Evolutionary conservation across 2,797 vertebrate genomes (phyloP).

Genomic region (Bryconaethiops microstoma): DNA sequence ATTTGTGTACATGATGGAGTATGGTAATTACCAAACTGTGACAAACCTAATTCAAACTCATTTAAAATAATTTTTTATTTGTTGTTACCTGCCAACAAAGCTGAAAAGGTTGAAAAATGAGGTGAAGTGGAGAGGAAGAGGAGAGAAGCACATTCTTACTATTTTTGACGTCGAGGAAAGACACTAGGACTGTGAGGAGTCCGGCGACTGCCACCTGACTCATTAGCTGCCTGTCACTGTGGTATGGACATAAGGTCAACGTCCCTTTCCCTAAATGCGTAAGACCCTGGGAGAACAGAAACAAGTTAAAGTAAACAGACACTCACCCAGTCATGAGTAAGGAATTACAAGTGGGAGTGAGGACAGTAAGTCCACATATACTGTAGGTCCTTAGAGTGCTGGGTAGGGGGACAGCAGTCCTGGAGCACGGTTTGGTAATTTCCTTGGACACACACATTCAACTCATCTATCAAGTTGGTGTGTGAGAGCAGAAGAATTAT

Average conservation of each 20-base stretch:
- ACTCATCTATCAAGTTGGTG: too few species aligned
- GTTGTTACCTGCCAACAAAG: too few species aligned
- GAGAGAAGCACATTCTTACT: slow-evolving; percentile 79
- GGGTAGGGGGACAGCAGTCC: too few species aligned
- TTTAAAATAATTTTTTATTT: too few species aligned
- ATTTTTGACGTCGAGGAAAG: slow-evolving; percentile 97
- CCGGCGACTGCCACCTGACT: slow-evolving; percentile 97
- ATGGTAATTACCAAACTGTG: too few species aligned
- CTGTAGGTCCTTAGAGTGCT: too few species aligned
- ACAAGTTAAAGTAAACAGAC: slow-evolving; percentile 6
- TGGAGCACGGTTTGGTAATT: too few species aligned
- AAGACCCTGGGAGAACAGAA: slow-evolving; percentile 82
- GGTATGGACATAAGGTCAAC: slow-evolving; percentile 95
- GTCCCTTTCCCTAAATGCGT: slow-evolving; percentile 98
- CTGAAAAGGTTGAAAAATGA: not conserved
- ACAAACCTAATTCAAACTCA: too few species aligned
- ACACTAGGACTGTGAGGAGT: slow-evolving; percentile 92
- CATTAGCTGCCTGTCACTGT: slow-evolving; percentile 98
- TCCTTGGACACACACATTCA: not conserved
- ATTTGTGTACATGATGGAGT: too few species aligned
- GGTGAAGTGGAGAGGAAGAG: not conserved
- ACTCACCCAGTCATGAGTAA: slow-evolving; percentile 23
- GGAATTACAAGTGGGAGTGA: too few species aligned
- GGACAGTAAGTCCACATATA: too few species aligned
- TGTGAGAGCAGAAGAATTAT: too few species aligned